Conservation (phyloP, 2,888 invertebrate genomes). For the Anticlea derivata region DNA sequence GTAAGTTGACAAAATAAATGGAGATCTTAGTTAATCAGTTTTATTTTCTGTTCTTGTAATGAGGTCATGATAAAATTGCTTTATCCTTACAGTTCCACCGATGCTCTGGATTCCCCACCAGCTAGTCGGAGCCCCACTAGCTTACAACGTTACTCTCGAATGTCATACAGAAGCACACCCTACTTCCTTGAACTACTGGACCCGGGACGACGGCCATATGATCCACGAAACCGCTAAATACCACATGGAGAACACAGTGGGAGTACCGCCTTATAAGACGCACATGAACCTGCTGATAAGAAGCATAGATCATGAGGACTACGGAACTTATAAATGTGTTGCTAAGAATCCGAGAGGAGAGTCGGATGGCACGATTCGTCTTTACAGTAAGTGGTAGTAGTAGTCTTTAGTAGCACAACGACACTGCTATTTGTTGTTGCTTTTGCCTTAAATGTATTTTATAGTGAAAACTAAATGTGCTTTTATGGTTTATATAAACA, state of each 20-base stretch:
- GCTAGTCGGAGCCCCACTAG: slow-evolving; percentile 92
- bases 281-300: slow-evolving; percentile 93
- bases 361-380: slow-evolving; percentile 94
- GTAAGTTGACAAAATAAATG: slow-evolving; percentile 92
- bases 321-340: slow-evolving; percentile 94
- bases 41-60: too few species aligned
- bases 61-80: too few species aligned
- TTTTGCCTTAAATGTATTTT: too few species aligned
- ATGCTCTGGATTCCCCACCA: slow-evolving; percentile 97
- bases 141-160: slow-evolving; percentile 92
- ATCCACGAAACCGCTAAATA: slow-evolving; percentile 94
- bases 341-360: slow-evolving; percentile 96
- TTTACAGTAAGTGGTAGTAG: slow-evolving; percentile 93
- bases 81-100: slow-evolving; percentile 95
- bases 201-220: slow-evolving; percentile 93
- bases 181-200: slow-evolving; percentile 95
- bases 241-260: slow-evolving; percentile 88
- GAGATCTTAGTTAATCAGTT: too few species aligned
- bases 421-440: too few species aligned
- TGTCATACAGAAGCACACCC: slow-evolving; percentile 96
- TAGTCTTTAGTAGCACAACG: too few species aligned
- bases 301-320: slow-evolving; percentile 90
- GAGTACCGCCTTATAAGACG: slow-evolving; percentile 90
- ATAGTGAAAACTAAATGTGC: too few species aligned
- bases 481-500: too few species aligned